Percentiles rank a stretch among this genome's conserved stretches.
Evolutionary conservation across 2,113 vertebrate species (phyloP).

Genomic region (Erythrocercus mccallii): DNA sequence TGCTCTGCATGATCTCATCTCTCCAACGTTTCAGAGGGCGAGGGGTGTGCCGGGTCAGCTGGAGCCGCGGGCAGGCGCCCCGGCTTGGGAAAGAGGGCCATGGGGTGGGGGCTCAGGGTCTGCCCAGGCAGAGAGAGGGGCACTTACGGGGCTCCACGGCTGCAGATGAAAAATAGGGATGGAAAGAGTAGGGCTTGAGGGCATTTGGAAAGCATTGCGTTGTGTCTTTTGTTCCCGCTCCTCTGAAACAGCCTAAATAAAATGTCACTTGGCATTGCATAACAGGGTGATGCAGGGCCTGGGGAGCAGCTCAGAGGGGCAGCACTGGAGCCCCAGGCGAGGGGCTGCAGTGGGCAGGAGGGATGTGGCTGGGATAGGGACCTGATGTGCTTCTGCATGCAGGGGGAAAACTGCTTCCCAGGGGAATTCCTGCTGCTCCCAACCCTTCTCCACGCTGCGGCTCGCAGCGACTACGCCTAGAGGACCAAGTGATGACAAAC

Average conservation of each 20-base stretch:
- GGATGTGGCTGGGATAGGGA: neutral
- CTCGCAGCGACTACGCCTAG: neutral
- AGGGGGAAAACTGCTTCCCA: neutral
- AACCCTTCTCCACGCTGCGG: neutral
- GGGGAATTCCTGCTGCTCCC: neutral
- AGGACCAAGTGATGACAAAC: neutral
- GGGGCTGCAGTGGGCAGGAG: fast-evolving
- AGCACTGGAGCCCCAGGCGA: neutral
- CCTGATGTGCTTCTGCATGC: neutral
- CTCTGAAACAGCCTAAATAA: neutral
- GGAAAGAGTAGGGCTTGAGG: neutral
- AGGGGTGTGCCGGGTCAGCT: neutral
- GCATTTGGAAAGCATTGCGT: neutral
- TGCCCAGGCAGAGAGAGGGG: neutral
- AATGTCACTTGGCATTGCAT: neutral
- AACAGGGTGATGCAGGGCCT: neutral
- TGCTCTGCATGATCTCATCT: slow-evolving; percentile 40
- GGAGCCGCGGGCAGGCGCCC: neutral
- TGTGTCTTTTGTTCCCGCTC: neutral
- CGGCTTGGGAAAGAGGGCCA: fast-evolving
- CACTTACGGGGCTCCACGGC: neutral
- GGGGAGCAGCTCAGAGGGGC: neutral
- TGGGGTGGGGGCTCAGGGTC: neutral
- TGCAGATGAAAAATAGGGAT: neutral
- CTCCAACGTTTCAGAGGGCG: neutral